These are phyloP conservation scores for Semicossyphus pulcher DNA, from an alignment of 2,113 vertebrate species.

Conservation along the genomic window DNA sequence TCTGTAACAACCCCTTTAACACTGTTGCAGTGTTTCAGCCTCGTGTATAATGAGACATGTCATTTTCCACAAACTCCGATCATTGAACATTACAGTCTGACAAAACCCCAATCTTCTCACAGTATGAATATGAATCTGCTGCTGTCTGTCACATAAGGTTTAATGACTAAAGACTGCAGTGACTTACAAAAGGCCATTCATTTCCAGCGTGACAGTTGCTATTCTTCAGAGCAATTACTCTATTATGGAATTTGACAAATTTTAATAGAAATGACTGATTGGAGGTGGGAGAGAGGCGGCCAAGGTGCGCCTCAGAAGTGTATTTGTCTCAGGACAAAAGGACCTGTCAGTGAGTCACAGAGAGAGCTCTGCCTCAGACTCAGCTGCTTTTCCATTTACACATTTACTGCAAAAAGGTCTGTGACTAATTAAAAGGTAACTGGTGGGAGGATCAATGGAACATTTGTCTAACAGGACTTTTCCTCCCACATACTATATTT, in stretches of 20 bases:
- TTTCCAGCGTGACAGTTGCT: constrained; percentile 45
- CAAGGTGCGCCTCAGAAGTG: constrained; percentile 14
- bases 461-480: background rate
- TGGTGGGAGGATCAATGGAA: constrained; percentile 1
- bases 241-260: constrained; percentile 61
- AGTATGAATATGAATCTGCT: constrained; percentile 49
- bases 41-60: constrained; percentile 56
- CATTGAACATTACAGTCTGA: constrained; percentile 45
- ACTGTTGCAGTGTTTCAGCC: constrained; percentile 1
- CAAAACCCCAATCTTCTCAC: constrained; percentile 32
- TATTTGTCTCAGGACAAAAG: constrained; percentile 43
- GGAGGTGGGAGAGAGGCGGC: background rate
- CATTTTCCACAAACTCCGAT: constrained; percentile 48
- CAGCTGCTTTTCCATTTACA: constrained; percentile 24
- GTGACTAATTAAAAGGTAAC: background rate
- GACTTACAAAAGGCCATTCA: constrained; percentile 54
- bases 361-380: constrained; percentile 10
- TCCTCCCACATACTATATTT: background rate
- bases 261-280: constrained; percentile 54
- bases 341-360: constrained; percentile 31
- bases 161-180: constrained; percentile 50
- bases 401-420: background rate
- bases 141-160: constrained; percentile 43
- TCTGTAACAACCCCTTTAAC: constrained; percentile 12
- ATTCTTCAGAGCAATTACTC: constrained; percentile 57